Percentiles rank a stretch among this genome's conserved stretches.
Conservation (phyloP, 1,140 invertebrate species). For the Chironomus tepperi region DNA sequence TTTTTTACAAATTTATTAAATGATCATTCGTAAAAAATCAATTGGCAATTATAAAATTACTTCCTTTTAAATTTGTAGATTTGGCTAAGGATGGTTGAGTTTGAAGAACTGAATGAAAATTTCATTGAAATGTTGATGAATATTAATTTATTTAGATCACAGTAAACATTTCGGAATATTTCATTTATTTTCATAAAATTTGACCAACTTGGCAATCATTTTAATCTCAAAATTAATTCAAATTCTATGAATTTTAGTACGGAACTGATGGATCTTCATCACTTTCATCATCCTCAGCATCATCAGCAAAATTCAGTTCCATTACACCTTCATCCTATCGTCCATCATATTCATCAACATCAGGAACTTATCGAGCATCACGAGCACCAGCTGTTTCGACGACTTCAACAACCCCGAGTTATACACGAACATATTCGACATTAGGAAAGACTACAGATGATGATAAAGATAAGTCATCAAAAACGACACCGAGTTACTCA, state of each 20-base stretch:
- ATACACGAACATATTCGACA: slow-evolving; percentile 1
- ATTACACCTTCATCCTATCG: slow-evolving; percentile 35
- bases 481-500: not conserved
- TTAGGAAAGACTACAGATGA: not conserved
- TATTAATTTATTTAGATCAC: no score
- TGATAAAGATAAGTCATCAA: not conserved
- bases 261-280: not conserved
- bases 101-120: no score
- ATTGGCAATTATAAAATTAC: no score
- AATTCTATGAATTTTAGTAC: not conserved
- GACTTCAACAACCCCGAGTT: not conserved
- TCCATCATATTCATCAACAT: slow-evolving; percentile 34
- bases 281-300: slow-evolving; percentile 27
- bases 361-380: slow-evolving; percentile 37
- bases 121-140: no score
- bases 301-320: slow-evolving; percentile 22
- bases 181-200: no score
- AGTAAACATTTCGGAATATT: no score
- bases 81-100: no score
- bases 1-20: no score
- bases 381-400: slow-evolving; percentile 24
- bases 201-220: no score
- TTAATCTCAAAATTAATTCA: no score
- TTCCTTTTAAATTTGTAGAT: no score
- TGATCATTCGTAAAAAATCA: no score